These are phyloP conservation scores for Drosophila subsilvestris DNA, from an alignment of 2,888 invertebrate species.

Conservation along the genomic window DNA sequence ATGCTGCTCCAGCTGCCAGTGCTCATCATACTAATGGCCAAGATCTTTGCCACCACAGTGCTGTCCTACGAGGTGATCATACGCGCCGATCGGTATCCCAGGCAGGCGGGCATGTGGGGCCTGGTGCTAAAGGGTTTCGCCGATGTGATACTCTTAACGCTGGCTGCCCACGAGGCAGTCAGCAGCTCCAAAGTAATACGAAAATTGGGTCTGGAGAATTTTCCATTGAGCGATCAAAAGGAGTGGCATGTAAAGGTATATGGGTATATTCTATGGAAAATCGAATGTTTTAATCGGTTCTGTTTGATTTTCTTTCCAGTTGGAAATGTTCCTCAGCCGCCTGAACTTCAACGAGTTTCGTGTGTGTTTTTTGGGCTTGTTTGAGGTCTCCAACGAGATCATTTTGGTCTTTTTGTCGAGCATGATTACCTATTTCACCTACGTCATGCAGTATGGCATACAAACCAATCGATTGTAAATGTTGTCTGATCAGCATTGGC, in stretches of 20 bases:
- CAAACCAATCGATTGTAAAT: conserved; percentile 24
- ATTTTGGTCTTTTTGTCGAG: conserved; percentile 51
- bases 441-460: conserved; percentile 44
- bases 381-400: conserved; percentile 55
- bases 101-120: conserved; percentile 18
- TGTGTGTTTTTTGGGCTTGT: conserved; percentile 49
- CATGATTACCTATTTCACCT: conserved; percentile 56
- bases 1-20: conserved; percentile 57
- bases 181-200: conserved; percentile 26
- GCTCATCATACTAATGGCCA: conserved; percentile 34
- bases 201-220: conserved; percentile 39
- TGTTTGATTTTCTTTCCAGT: conserved; percentile 31
- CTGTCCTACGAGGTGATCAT: conserved; percentile 42
- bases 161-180: conserved; percentile 47
- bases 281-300: neutral
- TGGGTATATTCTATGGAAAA: neutral
- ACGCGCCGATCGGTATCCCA: neutral
- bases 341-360: conserved; percentile 54
- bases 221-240: conserved; percentile 23
- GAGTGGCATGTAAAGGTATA: conserved; percentile 46
- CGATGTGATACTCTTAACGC: conserved; percentile 46
- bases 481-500: no score
- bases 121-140: conserved; percentile 28
- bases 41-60: conserved; percentile 34
- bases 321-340: conserved; percentile 55